These are phyloP conservation scores for Helicoverpa armigera DNA, from an alignment of 1,140 invertebrate species.

Conservation along the genomic window DNA sequence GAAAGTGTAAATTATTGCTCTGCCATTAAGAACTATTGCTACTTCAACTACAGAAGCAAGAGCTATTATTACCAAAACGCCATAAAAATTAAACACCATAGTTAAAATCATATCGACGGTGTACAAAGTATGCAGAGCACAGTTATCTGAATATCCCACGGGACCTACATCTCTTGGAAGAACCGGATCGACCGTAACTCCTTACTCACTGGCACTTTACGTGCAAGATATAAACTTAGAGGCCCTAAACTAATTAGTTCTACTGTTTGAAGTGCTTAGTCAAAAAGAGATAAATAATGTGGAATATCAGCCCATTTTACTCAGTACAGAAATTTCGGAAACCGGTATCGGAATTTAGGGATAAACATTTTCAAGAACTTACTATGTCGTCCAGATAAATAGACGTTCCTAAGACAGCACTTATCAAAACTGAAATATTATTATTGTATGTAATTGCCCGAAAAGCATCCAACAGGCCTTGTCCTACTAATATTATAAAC, in stretches of 20 bases:
- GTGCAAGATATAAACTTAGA: slow-evolving; percentile 12
- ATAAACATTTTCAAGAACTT: no score
- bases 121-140: slow-evolving; percentile 22
- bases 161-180: slow-evolving; percentile 24
- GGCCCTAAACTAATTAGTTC: neutral
- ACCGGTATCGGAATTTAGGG: neutral
- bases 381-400: no score
- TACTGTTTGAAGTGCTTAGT: neutral
- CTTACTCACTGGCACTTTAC: slow-evolving; percentile 10
- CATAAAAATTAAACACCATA: slow-evolving; percentile 2
- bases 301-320: neutral
- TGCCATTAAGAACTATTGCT: no score
- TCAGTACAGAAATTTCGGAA: neutral
- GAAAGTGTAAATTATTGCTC: no score
- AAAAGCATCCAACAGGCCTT: no score
- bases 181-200: slow-evolving; percentile 28
- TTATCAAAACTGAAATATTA: no score
- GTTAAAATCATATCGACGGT: slow-evolving; percentile 15
- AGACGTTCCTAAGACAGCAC: no score
- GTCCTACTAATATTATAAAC: no score
- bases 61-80: no score
- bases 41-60: no score
- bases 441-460: no score
- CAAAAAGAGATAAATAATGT: slow-evolving; percentile 2
- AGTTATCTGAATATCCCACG: slow-evolving; percentile 40